These are phyloP conservation scores for Halisarca cf. caerulea DNA, from an alignment of 37 sponge, comb jelly and placozoan species.

Conservation along the genomic window DNA sequence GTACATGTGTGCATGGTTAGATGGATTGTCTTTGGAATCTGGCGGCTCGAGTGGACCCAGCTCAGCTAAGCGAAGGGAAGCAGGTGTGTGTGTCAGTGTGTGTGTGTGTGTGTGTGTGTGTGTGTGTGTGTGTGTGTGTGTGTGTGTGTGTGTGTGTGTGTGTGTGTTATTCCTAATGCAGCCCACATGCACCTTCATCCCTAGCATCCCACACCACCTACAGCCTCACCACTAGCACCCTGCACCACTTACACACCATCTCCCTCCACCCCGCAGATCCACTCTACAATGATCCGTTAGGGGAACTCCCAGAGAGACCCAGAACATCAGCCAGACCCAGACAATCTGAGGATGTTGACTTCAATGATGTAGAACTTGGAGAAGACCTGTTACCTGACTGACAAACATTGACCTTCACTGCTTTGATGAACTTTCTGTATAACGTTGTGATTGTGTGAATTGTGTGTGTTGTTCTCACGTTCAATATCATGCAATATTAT, in stretches of 20 bases:
- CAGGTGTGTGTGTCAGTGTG: conserved; percentile 19
- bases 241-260: not conserved
- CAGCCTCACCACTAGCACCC: too few species aligned
- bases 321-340: conserved; percentile 64
- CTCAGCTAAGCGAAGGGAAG: conserved; percentile 31
- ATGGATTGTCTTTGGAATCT: not conserved
- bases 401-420: conserved; percentile 17
- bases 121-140: conserved; percentile 18
- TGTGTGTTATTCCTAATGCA: too few species aligned
- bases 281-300: conserved; percentile 88
- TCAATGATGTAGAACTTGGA: conserved; percentile 87
- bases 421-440: too few species aligned
- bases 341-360: conserved; percentile 72
- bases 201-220: too few species aligned
- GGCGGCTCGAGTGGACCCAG: conserved; percentile 23
- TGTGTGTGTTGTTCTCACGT: too few species aligned
- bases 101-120: conserved; percentile 13
- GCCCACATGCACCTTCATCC: too few species aligned
- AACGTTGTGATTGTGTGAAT: too few species aligned
- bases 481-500: too few species aligned
- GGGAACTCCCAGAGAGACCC: conserved; percentile 83
- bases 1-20: too few species aligned
- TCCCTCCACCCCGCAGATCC: conserved; percentile 51
- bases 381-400: conserved; percentile 47
- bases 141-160: conserved; percentile 14